Conservation (phyloP, 2,888 invertebrate species). For the Melieria omissa region DNA sequence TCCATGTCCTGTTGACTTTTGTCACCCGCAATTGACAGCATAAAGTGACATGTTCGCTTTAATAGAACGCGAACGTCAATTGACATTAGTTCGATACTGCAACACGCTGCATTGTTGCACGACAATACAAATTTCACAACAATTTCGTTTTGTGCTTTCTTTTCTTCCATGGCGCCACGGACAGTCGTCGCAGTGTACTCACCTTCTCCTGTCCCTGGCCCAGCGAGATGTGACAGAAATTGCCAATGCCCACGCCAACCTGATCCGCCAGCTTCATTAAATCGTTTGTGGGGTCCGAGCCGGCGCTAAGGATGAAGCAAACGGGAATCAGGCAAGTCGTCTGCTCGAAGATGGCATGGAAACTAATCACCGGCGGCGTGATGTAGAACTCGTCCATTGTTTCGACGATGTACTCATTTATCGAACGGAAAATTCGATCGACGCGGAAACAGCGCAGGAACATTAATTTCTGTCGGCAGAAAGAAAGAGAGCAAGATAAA, state of each 20-base stretch:
- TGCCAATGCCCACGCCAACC: conserved; percentile 77
- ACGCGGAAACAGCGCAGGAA: conserved; percentile 88
- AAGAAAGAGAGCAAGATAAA: conserved; percentile 8
- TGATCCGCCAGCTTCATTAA: conserved; percentile 82
- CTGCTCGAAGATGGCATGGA: conserved; percentile 86
- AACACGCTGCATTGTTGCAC: background rate
- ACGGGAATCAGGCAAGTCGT: conserved; percentile 86
- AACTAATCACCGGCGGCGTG: conserved; percentile 85
- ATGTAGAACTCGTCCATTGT: conserved; percentile 90
- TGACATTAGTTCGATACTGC: conserved; percentile 17
- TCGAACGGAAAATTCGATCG: conserved; percentile 87
- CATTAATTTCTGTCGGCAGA: conserved; percentile 74
- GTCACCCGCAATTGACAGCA: too few species aligned
- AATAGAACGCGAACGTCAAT: conserved; percentile 1
- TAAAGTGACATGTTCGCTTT: too few species aligned
- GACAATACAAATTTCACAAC: conserved; percentile 24
- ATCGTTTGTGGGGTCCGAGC: conserved; percentile 92
- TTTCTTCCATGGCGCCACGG: background rate
- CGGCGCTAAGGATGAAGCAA: conserved; percentile 92
- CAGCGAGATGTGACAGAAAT: conserved; percentile 88
- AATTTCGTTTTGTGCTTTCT: conserved; percentile 5
- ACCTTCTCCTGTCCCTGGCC: conserved; percentile 95
- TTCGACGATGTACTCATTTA: conserved; percentile 83
- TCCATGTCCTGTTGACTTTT: too few species aligned
- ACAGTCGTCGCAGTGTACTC: conserved; percentile 46